Conservation (phyloP, 1,140 invertebrate species). For the Anoplophora glabripennis region DNA sequence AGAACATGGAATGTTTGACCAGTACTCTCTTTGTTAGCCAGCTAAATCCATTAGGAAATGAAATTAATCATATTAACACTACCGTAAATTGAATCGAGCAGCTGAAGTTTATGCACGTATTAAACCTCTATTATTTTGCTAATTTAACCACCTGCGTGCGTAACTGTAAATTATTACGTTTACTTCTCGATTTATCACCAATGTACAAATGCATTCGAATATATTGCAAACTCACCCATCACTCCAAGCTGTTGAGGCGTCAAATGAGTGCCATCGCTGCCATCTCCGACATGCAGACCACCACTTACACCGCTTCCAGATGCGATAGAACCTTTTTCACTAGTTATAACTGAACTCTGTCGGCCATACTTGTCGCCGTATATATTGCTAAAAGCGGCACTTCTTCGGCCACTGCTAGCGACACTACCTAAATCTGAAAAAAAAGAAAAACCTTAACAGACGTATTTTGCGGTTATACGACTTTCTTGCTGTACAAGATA, state of each 20-base stretch:
- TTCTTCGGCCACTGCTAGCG: constrained; percentile 45
- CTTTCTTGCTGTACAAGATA: too few species aligned
- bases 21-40: too few species aligned
- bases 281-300: constrained; percentile 33
- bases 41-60: too few species aligned
- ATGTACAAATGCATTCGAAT: neutral
- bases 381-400: constrained; percentile 38
- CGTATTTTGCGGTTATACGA: too few species aligned
- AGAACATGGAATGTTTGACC: too few species aligned
- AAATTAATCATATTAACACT: too few species aligned
- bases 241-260: constrained; percentile 68
- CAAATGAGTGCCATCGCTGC: constrained; percentile 49
- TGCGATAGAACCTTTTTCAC: constrained; percentile 55
- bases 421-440: constrained; percentile 44
- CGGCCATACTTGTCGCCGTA: constrained; percentile 36
- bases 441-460: neutral
- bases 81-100: too few species aligned
- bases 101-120: too few species aligned
- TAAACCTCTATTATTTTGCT: too few species aligned
- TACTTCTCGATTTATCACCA: neutral
- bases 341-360: constrained; percentile 38
- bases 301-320: constrained; percentile 54
- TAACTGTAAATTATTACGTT: too few species aligned
- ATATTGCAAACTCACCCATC: constrained; percentile 55
- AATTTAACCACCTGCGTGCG: too few species aligned